phyloP scores from a whole-genome alignment of 1,140 invertebrate species.

The Epicauta chinensis region DNA sequence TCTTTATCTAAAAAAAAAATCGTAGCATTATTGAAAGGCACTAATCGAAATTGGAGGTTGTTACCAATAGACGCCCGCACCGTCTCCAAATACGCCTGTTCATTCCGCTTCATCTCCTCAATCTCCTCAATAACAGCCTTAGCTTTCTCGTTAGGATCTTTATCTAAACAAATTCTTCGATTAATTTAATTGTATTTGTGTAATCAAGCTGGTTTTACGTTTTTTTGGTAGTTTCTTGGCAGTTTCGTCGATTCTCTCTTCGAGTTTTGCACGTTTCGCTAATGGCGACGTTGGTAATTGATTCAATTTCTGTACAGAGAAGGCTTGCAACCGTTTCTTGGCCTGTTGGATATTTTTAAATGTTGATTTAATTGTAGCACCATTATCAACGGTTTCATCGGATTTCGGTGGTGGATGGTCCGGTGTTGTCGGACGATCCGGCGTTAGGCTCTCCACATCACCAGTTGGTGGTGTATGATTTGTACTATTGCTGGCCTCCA shows the following conservation, averaged over 20 bases:
- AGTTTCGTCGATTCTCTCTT: slow-evolving; percentile 6
- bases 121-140: slow-evolving; percentile 35
- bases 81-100: slow-evolving; percentile 11
- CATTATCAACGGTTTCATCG: no score
- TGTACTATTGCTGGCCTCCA: no score
- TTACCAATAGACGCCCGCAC: no score
- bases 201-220: slow-evolving; percentile 1
- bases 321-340: slow-evolving; percentile 39
- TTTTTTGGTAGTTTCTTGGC: slow-evolving; percentile 21
- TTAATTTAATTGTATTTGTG: not conserved
- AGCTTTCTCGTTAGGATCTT: slow-evolving; percentile 29
- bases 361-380: slow-evolving; percentile 7
- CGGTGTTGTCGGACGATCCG: no score
- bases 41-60: no score
- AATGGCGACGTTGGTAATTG: not conserved
- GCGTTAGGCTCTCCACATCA: no score
- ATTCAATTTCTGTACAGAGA: slow-evolving; percentile 14
- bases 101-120: slow-evolving; percentile 32
- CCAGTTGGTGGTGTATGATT: no score
- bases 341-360: slow-evolving; percentile 27
- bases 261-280: slow-evolving; percentile 15
- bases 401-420: no score
- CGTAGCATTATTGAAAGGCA: not conserved
- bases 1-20: not conserved
- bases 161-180: slow-evolving; percentile 8